Conservation (phyloP, 2,888 invertebrate species). For the Carpatolechia fugitivella region DNA sequence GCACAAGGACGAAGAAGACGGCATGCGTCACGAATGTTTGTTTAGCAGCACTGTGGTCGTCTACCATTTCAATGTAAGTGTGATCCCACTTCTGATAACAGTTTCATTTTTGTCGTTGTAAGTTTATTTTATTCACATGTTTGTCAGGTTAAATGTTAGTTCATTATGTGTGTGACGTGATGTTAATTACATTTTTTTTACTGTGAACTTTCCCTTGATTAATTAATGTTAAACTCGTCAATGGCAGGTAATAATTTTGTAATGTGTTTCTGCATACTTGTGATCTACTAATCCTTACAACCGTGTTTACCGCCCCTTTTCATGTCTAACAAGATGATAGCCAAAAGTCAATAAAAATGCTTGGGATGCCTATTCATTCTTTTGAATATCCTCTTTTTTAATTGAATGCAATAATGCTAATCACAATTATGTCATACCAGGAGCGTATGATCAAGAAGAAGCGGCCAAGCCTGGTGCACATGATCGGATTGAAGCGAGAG, state of each 20-base stretch:
- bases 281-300: too few relatives aligned
- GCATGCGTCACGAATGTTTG: background rate
- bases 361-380: too few relatives aligned
- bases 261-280: too few relatives aligned
- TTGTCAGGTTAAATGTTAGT: background rate
- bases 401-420: too few relatives aligned
- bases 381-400: too few relatives aligned
- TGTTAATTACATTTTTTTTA: too few relatives aligned
- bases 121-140: background rate
- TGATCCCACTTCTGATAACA: background rate
- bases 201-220: background rate
- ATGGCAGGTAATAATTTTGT: too few relatives aligned
- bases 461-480: constrained; percentile 90
- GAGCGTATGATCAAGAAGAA: constrained; percentile 84
- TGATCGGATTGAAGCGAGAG: constrained; percentile 87
- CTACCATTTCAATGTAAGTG: background rate
- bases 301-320: too few relatives aligned
- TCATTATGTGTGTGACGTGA: background rate
- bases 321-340: too few relatives aligned
- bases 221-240: background rate
- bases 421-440: too few relatives aligned
- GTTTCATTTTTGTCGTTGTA: background rate
- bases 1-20: background rate
- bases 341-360: too few relatives aligned
- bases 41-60: background rate